phyloP scores from a whole-genome alignment of 2,113 vertebrate species.

The Peromyscus polionotus region DNA sequence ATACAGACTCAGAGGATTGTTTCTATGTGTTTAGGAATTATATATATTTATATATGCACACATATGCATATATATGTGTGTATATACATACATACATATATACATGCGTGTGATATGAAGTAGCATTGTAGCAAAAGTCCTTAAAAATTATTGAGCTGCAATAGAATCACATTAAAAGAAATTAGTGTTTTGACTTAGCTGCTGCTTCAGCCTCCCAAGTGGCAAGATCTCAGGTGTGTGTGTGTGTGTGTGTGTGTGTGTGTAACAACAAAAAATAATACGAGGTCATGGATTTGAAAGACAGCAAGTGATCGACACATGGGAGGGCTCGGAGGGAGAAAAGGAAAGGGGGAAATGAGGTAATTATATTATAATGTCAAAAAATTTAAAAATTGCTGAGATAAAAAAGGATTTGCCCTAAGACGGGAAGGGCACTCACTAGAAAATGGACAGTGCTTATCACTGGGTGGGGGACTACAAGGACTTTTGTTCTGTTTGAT shows the following conservation, averaged over 20 bases:
- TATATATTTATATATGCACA: neutral
- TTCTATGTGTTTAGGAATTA: neutral
- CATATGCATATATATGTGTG: neutral
- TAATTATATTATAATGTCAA: neutral
- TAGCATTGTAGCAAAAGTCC: neutral
- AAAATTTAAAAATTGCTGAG: neutral
- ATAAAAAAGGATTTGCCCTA: conserved; percentile 8
- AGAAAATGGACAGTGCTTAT: neutral
- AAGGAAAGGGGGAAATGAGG: neutral
- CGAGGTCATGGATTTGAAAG: neutral
- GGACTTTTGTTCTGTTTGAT: neutral
- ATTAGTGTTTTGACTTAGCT: neutral
- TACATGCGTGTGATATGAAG: neutral
- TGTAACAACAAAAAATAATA: neutral
- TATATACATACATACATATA: neutral
- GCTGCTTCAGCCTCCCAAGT: neutral
- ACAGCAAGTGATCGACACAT: neutral
- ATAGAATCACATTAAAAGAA: neutral
- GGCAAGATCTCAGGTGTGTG: neutral
- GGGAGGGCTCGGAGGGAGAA: neutral
- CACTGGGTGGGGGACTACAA: neutral
- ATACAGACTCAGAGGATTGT: neutral
- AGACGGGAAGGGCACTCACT: neutral
- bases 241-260: neutral
- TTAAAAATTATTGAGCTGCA: neutral